phyloP scores from a whole-genome alignment of 2,888 invertebrate genomes.

The Nephrotoma guestfalica region DNA sequence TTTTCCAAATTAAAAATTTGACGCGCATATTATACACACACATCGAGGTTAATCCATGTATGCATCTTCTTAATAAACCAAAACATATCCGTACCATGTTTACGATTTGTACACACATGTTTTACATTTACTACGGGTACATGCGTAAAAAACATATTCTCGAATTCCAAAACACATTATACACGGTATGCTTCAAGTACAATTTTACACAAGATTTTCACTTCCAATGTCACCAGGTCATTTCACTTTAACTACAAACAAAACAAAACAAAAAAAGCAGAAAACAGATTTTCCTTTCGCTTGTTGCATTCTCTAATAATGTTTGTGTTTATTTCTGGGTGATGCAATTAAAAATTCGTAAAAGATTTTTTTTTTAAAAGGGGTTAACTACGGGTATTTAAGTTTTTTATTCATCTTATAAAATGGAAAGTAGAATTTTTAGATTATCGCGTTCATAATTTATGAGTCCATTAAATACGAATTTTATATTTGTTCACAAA shows the following conservation, averaged over 20 bases:
- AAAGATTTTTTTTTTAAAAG: no score
- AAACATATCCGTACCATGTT: background rate
- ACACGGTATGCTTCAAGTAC: background rate
- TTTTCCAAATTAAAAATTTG: background rate
- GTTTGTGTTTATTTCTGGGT: background rate
- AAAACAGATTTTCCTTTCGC: background rate
- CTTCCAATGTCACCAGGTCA: background rate
- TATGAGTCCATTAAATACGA: no score
- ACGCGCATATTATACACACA: background rate
- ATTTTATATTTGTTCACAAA: no score
- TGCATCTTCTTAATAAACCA: background rate
- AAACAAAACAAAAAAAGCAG: no score
- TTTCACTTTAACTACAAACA: background rate
- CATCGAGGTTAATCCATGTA: background rate
- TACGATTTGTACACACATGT: background rate
- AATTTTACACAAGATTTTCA: background rate
- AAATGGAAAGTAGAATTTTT: no score
- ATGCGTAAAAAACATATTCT: background rate
- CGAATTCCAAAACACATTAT: background rate
- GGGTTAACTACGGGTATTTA: no score
- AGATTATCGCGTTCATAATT: no score
- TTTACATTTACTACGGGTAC: background rate
- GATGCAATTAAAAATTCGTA: background rate
- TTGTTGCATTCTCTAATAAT: background rate
- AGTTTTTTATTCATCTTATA: no score